Percentiles rank a stretch among this genome's conserved stretches.
phyloP scores from a whole-genome alignment of 2,797 vertebrate species.

The Thalassophryne amazonica region DNA sequence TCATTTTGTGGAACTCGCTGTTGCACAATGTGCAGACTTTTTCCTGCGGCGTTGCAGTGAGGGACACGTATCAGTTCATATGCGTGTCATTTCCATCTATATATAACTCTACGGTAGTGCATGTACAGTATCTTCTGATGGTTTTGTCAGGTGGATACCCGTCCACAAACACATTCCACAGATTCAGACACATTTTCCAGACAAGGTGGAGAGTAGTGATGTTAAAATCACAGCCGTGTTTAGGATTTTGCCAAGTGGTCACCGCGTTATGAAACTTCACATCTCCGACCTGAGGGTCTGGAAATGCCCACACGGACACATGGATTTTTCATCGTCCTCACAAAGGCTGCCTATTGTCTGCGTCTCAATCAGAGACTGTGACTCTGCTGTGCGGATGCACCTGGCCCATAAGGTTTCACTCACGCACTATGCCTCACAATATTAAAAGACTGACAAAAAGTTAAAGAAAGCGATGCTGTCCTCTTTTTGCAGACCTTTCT shows the following conservation, averaged over 20 bases:
- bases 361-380: conserved; percentile 54
- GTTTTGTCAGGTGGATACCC: conserved; percentile 67
- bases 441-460: conserved; percentile 61
- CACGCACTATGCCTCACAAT: conserved; percentile 46
- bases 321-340: conserved; percentile 65
- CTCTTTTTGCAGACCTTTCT: conserved; percentile 28
- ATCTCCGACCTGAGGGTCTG: conserved; percentile 59
- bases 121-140: conserved; percentile 62
- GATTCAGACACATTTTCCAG: conserved; percentile 64
- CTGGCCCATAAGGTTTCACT: conserved; percentile 69
- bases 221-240: conserved; percentile 58
- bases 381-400: conserved; percentile 64
- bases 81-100: too few species aligned
- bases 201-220: conserved; percentile 36
- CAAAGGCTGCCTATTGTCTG: conserved; percentile 58
- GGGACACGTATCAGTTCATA: too few species aligned
- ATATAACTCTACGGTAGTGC: conserved; percentile 70
- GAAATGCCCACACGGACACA: conserved; percentile 54
- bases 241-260: conserved; percentile 52
- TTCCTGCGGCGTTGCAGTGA: too few species aligned
- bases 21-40: too few species aligned
- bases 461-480: conserved; percentile 35
- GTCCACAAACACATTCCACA: conserved; percentile 67
- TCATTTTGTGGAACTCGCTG: too few species aligned
- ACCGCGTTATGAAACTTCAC: conserved; percentile 67